These are phyloP conservation scores for Monoplex corrugatus DNA, from an alignment of 2,888 invertebrate genomes.

Conservation along the genomic window DNA sequence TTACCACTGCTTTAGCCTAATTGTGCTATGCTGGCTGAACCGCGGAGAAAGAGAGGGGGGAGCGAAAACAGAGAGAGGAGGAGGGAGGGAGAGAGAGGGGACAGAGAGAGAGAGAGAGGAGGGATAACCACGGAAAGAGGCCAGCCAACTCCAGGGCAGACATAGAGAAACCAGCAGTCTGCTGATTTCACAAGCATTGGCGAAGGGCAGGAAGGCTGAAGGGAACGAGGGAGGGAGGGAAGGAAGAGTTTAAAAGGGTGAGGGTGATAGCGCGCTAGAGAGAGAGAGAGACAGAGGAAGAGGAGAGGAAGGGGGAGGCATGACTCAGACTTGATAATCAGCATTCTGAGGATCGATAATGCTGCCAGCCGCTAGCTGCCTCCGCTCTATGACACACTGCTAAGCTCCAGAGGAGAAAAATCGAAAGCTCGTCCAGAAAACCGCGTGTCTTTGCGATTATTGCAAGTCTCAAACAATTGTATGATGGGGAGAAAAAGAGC, in stretches of 20 bases:
- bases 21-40: no score
- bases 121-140: not conserved
- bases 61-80: not conserved
- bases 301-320: not conserved
- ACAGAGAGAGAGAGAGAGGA: not conserved
- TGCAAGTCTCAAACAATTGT: no score
- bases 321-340: slow-evolving; percentile 33
- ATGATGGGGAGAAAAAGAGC: no score
- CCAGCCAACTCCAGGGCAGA: not conserved
- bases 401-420: no score
- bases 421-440: no score
- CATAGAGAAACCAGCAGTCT: no score
- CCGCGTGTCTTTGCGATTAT: no score
- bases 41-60: no score
- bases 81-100: not conserved
- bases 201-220: not conserved
- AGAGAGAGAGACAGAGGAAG: not conserved
- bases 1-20: no score
- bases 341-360: not conserved
- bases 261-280: not conserved
- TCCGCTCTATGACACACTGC: not conserved
- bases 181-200: no score
- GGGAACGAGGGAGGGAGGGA: not conserved
- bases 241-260: not conserved
- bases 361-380: not conserved